Conservation (phyloP, 2,797 vertebrate species). For the Leptatherina wallacei region DNA sequence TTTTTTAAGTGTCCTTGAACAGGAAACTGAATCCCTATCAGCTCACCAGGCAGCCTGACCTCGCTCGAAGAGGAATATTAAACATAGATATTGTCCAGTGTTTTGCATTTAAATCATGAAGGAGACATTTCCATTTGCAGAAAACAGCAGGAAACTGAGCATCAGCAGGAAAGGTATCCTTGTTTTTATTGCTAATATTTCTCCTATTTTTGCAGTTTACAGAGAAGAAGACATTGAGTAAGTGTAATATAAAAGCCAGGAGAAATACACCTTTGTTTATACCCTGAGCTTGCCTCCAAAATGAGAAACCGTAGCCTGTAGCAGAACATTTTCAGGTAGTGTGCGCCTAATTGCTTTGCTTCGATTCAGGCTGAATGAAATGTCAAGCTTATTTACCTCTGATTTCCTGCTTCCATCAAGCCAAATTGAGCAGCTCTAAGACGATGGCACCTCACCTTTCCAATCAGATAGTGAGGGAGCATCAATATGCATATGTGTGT, state of each 20-base stretch:
- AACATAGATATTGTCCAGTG: constrained; percentile 25
- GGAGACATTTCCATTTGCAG: constrained; percentile 1
- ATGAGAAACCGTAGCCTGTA: background rate
- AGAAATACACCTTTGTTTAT: constrained; percentile 13
- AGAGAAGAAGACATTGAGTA: background rate
- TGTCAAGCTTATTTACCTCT: constrained; percentile 27
- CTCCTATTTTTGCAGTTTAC: background rate
- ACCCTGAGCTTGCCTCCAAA: constrained; percentile 1
- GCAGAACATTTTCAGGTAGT: constrained; percentile 15
- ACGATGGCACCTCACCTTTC: constrained; percentile 33
- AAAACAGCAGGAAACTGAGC: constrained; percentile 1
- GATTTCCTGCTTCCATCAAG: constrained; percentile 29
- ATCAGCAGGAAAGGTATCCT: background rate
- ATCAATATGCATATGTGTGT: background rate
- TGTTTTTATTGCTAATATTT: constrained; percentile 18
- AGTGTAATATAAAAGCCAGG: background rate
- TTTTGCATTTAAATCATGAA: constrained; percentile 1
- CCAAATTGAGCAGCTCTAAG: constrained; percentile 1
- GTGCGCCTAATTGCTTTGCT: constrained; percentile 14
- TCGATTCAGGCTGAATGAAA: constrained; percentile 31
- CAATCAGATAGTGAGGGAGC: constrained; percentile 30
- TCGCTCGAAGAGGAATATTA: constrained; percentile 25
- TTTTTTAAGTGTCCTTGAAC: constrained; percentile 48
- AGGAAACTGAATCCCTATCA: constrained; percentile 16
- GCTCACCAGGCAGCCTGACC: constrained; percentile 16